These are phyloP conservation scores for Suncus etruscus DNA, from an alignment of 2,113 vertebrate genomes.

Conservation along the genomic window DNA sequence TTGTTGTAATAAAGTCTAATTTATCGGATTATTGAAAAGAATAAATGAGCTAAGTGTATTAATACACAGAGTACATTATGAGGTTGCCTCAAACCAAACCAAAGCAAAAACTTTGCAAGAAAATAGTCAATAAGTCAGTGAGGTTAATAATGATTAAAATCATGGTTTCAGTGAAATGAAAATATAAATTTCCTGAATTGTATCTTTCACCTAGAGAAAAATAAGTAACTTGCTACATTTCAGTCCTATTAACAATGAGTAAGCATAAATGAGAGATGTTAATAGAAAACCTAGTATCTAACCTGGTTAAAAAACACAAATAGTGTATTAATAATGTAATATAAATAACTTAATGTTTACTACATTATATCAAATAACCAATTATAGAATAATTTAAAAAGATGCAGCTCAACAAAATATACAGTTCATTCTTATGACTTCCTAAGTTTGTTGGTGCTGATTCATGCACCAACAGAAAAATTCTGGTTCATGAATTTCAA, in stretches of 20 bases:
- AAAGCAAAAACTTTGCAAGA: conserved; percentile 8
- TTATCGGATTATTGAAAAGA: conserved; percentile 29
- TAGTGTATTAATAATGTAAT: background rate
- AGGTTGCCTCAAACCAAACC: background rate
- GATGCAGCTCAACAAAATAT: background rate
- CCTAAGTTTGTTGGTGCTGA: background rate
- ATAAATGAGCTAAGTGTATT: conserved; percentile 6
- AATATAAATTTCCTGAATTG: background rate
- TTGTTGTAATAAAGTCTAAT: background rate
- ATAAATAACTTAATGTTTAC: background rate
- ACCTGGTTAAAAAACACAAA: conserved; percentile 6
- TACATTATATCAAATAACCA: background rate
- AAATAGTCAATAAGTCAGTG: background rate
- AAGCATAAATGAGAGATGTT: background rate
- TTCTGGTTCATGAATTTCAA: conserved; percentile 6
- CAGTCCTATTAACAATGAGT: conserved; percentile 11
- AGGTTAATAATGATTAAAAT: background rate
- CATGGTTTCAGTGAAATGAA: conserved; percentile 41
- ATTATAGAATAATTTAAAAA: background rate
- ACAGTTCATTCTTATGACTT: background rate
- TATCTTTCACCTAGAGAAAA: conserved; percentile 25
- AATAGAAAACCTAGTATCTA: conserved; percentile 51
- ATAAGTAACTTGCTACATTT: background rate
- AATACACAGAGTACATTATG: conserved; percentile 6
- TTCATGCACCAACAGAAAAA: background rate